Base-by-base conservation (phyloP, 2,113 vertebrate species). In the Antechinus flavipes region DNA sequence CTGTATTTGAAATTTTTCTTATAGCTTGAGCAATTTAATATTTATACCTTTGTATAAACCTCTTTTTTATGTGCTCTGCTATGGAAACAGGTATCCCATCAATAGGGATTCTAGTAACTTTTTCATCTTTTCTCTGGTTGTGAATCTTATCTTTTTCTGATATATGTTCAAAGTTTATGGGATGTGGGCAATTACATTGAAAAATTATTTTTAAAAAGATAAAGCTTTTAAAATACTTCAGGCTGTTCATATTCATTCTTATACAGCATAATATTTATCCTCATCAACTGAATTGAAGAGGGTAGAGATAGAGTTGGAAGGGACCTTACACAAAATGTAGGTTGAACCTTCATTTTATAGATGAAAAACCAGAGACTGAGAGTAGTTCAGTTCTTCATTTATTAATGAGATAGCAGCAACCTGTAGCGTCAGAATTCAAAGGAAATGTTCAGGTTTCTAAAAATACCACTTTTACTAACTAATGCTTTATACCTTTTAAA, bases 81-180 rank as follows among this genome's bases (percentile, higher is more conserved):
- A 55, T 25, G 95, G 35, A 9, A 89, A 30, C 52, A 90, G 90
- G 53, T 93, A 92, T 76, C 94, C 27, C 52, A 42, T 95, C 14
- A 91, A 35, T 46, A 68, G 52, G 93, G 91, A 93, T 95, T 89
- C 84, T 94, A 5, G 47, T 93, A 52, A 93, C 56, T 9, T 94
- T 93, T 96, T 96, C n/a, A 89, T 92, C 46, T 95, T 47, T 96
- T 12, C 42, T 61, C 89, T 8, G 49, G 9, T 95, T 96, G 54
- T 23, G 2, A 84, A 35, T 84, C 35, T 76, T 7, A 23, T 42
- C n/a, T 23, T 84, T 84, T 68, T 35, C 61, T 68, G 30, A 35
- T 68, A 16, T 84, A 42, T 84, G 68, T 23, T 84, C 19, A 84
- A 23, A 84, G 68, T 84, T 84, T 84, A 42, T n/a, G 16, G n/a